phyloP scores from a whole-genome alignment of 2,113 vertebrate species.

The Oryctolagus cuniculus region DNA sequence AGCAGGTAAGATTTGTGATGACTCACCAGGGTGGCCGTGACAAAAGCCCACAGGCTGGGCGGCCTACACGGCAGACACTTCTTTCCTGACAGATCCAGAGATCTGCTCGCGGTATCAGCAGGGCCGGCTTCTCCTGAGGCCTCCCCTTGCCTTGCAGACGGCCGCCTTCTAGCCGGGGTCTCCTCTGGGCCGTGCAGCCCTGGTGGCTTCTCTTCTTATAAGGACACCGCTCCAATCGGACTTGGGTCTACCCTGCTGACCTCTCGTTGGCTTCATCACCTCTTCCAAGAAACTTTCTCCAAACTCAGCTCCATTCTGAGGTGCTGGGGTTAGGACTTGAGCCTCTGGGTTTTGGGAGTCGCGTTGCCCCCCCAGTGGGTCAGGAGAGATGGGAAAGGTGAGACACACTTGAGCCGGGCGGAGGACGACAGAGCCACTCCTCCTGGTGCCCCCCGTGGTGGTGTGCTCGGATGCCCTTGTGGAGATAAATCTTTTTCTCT shows the following conservation, averaged over 20 bases:
- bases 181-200: neutral
- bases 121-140: neutral
- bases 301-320: neutral
- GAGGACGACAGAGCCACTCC: neutral
- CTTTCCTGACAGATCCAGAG: neutral
- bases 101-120: neutral
- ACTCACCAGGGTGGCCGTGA: neutral
- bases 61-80: neutral
- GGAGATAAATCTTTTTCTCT: neutral
- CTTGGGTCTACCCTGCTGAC: neutral
- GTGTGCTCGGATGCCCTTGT: neutral
- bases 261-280: neutral
- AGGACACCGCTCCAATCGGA: too few relatives aligned
- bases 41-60: neutral
- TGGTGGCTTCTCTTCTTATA: neutral
- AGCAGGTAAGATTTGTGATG: neutral
- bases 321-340: neutral
- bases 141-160: neutral
- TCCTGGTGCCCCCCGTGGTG: neutral
- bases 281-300: neutral
- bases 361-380: neutral
- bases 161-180: neutral
- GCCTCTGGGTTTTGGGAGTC: neutral
- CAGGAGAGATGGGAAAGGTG: neutral
- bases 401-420: neutral